Percentiles rank a stretch among this genome's conserved stretches.
Evolutionary conservation across 64 coral and sea anemone genomes (phyloP).

Genomic region (Porites lutea): DNA sequence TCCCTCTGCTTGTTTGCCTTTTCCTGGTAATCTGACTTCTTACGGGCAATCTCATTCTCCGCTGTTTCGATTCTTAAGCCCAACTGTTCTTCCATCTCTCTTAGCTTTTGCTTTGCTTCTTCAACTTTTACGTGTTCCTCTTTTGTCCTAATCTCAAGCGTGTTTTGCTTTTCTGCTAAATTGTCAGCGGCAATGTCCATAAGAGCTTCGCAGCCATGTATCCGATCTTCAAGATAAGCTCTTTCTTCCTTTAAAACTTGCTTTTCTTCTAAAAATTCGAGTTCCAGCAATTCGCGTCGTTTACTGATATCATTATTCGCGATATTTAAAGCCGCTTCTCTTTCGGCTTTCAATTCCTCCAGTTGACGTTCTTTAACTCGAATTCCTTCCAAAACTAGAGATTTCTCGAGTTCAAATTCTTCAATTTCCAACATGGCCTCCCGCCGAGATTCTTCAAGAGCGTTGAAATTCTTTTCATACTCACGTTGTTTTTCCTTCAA

Average conservation of each 20-base stretch:
- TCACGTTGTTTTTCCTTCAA: constrained; percentile 71
- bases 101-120: constrained; percentile 70
- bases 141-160: constrained; percentile 69
- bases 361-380: constrained; percentile 58
- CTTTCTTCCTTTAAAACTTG: constrained; percentile 65
- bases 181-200: constrained; percentile 89
- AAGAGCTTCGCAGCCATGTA: constrained; percentile 69
- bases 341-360: constrained; percentile 56
- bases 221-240: constrained; percentile 58
- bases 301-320: constrained; percentile 76
- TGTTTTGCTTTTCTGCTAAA: constrained; percentile 77
- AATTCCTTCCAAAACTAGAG: constrained; percentile 60
- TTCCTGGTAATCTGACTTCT: constrained; percentile 73
- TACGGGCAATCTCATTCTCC: constrained; percentile 70
- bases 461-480: constrained; percentile 74
- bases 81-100: constrained; percentile 70
- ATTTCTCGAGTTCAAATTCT: constrained; percentile 84
- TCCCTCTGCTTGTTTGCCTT: constrained; percentile 41
- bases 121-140: constrained; percentile 84
- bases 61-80: constrained; percentile 48
- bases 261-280: constrained; percentile 81
- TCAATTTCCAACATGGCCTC: constrained; percentile 80
- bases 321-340: constrained; percentile 74
- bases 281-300: constrained; percentile 81
- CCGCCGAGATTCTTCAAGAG: constrained; percentile 73